Evolutionary conservation across 1,140 invertebrate genomes (phyloP).

Genomic region (Mercenaria mercenaria): DNA sequence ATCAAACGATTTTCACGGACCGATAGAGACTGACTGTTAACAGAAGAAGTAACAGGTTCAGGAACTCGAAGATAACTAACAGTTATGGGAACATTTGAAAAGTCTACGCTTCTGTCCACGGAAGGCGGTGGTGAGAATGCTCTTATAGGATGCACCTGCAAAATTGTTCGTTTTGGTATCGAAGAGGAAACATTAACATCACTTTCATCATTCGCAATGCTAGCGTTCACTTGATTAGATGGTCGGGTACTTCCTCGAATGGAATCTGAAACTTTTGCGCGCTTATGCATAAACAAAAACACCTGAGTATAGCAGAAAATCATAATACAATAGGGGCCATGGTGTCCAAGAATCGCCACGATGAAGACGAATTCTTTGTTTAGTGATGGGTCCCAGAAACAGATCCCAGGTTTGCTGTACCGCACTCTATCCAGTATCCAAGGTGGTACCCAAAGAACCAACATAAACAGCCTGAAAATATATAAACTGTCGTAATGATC

Average conservation of each 20-base stretch:
- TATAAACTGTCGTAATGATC: no score
- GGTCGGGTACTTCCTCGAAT: background rate
- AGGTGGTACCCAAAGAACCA: conserved; percentile 82
- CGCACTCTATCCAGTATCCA: conserved; percentile 82
- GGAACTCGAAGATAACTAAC: background rate
- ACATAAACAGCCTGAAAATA: conserved; percentile 78
- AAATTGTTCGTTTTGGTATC: background rate
- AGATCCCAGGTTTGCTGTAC: conserved; percentile 73
- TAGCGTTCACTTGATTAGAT: background rate
- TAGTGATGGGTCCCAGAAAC: conserved; percentile 83
- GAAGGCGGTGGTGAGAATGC: background rate
- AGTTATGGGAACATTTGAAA: background rate
- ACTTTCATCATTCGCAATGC: background rate
- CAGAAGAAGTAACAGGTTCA: background rate
- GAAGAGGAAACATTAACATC: background rate
- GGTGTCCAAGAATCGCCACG: conserved; percentile 84
- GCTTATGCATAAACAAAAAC: conserved; percentile 77
- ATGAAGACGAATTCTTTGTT: conserved; percentile 84
- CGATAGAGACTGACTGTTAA: background rate
- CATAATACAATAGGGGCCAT: conserved; percentile 82
- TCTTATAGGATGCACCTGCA: background rate
- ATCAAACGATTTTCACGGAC: background rate
- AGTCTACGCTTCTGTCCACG: background rate
- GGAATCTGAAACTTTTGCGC: conserved; percentile 52
- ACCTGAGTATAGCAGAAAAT: conserved; percentile 82